Conservation (phyloP, 2,113 vertebrate genomes). For the Nannospalax galili region DNA sequence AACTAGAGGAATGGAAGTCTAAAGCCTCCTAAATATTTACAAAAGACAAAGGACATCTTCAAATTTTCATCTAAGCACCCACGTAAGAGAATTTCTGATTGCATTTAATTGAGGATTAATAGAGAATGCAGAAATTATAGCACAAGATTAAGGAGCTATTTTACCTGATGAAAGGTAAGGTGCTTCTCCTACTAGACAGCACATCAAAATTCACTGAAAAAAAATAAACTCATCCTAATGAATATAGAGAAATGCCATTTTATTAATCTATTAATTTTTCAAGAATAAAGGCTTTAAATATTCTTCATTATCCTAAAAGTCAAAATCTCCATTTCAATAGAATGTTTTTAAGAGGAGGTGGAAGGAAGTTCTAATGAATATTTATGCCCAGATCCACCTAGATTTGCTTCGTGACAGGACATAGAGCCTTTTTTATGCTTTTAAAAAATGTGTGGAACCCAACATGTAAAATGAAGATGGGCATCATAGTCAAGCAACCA, state of each 20-base stretch:
- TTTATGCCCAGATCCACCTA: constrained; percentile 64
- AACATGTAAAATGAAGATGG: constrained; percentile 49
- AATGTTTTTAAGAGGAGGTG: constrained; percentile 61
- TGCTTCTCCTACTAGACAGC: constrained; percentile 44
- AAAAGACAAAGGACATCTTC: constrained; percentile 36
- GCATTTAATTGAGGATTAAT: constrained; percentile 56
- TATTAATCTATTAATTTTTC: constrained; percentile 77
- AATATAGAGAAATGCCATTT: constrained; percentile 66
- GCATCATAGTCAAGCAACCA: background rate
- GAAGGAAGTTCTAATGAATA: constrained; percentile 76
- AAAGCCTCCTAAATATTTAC: background rate
- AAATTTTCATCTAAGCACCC: constrained; percentile 10
- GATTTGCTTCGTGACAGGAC: constrained; percentile 63
- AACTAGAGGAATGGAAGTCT: background rate
- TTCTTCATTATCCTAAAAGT: constrained; percentile 79
- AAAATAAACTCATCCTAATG: constrained; percentile 54
- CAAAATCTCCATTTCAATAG: constrained; percentile 82
- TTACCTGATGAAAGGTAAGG: constrained; percentile 42
- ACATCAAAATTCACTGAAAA: constrained; percentile 23
- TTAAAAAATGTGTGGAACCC: constrained; percentile 52
- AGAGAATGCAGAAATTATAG: constrained; percentile 48
- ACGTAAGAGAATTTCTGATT: constrained; percentile 47
- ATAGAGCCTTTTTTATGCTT: constrained; percentile 47
- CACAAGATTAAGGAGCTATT: constrained; percentile 15
- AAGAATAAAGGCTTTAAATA: constrained; percentile 72